Evolutionary conservation across 2,888 invertebrate genomes (phyloP), one percentile per base, ranked within the genome.

Genomic region (Mimumesa dahlbomi): DNA sequence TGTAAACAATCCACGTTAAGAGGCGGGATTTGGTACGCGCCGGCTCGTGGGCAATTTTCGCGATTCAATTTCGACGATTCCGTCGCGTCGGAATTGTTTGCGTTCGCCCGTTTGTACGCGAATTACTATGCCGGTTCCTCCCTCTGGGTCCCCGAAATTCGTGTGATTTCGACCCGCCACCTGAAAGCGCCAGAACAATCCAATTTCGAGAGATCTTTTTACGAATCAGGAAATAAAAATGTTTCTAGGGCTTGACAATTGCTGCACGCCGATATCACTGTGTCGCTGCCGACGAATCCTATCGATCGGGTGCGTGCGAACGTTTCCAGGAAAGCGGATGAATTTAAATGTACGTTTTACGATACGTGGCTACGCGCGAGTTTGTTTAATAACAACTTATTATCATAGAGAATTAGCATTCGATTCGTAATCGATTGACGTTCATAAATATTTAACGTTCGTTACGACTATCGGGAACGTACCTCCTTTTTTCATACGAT

Each of bases 51-150:
- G 31, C 50, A 75, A 70, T 74, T 70, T 63, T 49, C 42, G 53
- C 61, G 61, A 75, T 70, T 57, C 75, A 63, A 75, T 66, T 70
- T 59, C 49, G 31, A 14, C 74, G 52, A 74, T 74, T 74, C 53
- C 63, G 14, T 52, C 16, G 21, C 57, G 53, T 13, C 34, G 19
- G 48, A 25, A 70, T 45, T 70, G 54, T 75, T 74, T 75, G 64
- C 46, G 19, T 48, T 21, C 22, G n/a, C 16, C 2, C 40, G 48
- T 75, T 73, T 59, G 31, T 57, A 56, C 45, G 34, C 42, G 70
- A 70, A 70, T 75, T 64, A 75, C 40, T 50, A 45, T 48, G 48
- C 42, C 14, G 52, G 49, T 59, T n/a, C 49, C 13, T 50, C 36
- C 18, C 18, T 42, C 16, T 13, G 22, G 22, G 25, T 19, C 21